These are phyloP conservation scores for Himalopsyche anomala DNA, from an alignment of 2,888 invertebrate species.

Conservation along the genomic window DNA sequence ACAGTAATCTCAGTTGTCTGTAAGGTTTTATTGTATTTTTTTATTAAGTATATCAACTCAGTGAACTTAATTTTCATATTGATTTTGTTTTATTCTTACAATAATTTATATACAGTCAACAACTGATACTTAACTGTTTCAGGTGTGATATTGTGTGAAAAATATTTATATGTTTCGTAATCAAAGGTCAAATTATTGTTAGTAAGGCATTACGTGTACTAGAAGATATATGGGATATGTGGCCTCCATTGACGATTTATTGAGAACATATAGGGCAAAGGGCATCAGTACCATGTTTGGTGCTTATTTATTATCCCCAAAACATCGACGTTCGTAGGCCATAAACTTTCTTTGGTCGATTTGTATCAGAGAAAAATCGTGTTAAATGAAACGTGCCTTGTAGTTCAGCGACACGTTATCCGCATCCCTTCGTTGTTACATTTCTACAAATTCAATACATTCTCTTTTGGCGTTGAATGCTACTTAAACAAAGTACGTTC, in stretches of 20 bases:
- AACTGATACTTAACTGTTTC: no score
- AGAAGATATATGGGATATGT: not conserved
- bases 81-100: no score
- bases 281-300: constrained; percentile 29
- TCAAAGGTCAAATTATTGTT: not conserved
- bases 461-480: no score
- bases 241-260: constrained; percentile 26
- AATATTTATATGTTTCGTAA: not conserved
- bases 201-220: not conserved
- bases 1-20: no score
- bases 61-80: no score
- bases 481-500: no score
- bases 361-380: constrained; percentile 41
- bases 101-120: no score
- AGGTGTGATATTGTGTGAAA: not conserved
- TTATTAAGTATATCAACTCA: no score
- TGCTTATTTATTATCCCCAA: constrained; percentile 38
- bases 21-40: no score
- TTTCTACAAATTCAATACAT: no score
- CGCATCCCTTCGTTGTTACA: not conserved
- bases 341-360: constrained; percentile 44
- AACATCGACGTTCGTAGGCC: constrained; percentile 20
- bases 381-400: constrained; percentile 45
- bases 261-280: constrained; percentile 1
- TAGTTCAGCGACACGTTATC: constrained; percentile 35